A percentile compares a stretch with the other conserved stretches of the same genome.
These are phyloP conservation scores for Myocastor coypus DNA, from an alignment of 2,113 vertebrate genomes.

Conservation along the genomic window DNA sequence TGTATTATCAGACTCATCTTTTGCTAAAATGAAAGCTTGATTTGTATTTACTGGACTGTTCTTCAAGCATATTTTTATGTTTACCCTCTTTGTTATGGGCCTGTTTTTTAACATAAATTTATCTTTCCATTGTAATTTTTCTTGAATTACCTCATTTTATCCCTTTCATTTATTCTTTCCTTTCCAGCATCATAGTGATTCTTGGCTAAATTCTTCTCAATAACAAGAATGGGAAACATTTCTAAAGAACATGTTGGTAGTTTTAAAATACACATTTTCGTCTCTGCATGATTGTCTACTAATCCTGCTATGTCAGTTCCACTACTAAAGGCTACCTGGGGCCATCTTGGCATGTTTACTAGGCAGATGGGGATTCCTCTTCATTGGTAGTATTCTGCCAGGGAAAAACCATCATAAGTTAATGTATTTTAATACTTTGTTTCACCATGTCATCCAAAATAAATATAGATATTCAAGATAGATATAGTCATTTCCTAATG, in stretches of 20 bases:
- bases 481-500: neutral
- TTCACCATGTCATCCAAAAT: neutral
- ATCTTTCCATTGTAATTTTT: conserved; percentile 8
- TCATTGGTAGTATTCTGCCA: conserved; percentile 10
- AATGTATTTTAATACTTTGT: conserved; percentile 3
- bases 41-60: neutral
- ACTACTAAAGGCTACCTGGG: neutral
- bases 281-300: neutral
- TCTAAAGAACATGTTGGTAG: neutral
- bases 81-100: neutral
- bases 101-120: neutral
- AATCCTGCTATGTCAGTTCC: neutral
- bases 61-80: neutral
- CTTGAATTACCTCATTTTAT: conserved; percentile 35
- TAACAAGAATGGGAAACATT: conserved; percentile 1
- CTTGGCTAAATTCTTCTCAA: conserved; percentile 32
- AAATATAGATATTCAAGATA: neutral
- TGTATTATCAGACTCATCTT: conserved; percentile 4
- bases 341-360: neutral
- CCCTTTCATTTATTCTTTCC: neutral
- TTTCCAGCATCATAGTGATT: neutral
- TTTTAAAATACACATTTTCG: neutral
- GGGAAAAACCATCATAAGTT: conserved; percentile 5
- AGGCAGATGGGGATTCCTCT: neutral
- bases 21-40: neutral